Evolutionary conservation across 2,113 vertebrate genomes (phyloP), one percentile per base, ranked within the genome.

Genomic region (Leuciscus idus): DNA sequence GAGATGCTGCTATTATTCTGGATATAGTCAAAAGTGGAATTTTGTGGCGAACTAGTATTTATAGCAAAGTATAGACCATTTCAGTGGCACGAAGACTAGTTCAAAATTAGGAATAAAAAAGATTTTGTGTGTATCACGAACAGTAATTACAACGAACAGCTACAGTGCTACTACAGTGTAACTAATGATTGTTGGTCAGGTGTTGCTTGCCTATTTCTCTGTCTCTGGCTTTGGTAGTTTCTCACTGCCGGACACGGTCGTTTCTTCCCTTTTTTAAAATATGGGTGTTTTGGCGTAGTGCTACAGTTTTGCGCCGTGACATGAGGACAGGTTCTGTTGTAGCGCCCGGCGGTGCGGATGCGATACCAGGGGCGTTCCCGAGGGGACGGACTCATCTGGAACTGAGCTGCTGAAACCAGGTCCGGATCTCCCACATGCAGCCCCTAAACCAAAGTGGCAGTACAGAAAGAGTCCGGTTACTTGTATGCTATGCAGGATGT

Each of bases 331-430:
- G 89, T 76, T 88, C 87, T 88, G 88, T 85, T 87, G 90, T 88
- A 72, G 88, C 66, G 87, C 87, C 92, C 85, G 89, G 90, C 90
- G 88, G 87, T 79, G 91, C 85, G 91, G 93, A 91, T 93, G 92
- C 93, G 90, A 92, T 93, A 91, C 91, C 92, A 93, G 92, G 94
- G 94, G 93, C 91, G 92, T 92, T 91, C 90, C 92, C 93, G 91
- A 85, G 92, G 90, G 92, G 92, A 87, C 86, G 92, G 90, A 89
- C 91, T 90, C 85, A 88, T 92, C 79, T 89, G 91, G 93, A 92
- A 87, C 90, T 80, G 88, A 90, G 87, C 89, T 90, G 89, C 89
- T 89, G 84, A 92, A 87, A 89, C 88, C 68, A 78, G 88, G 88
- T 89, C 91, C 90, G 17, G 62, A 83, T 72, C 68, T 23, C 10